A percentile compares a stretch with the other conserved stretches of the same genome.
phyloP scores from a whole-genome alignment of 2,113 vertebrate species.

The Brachyhypopomus occidentalis region DNA sequence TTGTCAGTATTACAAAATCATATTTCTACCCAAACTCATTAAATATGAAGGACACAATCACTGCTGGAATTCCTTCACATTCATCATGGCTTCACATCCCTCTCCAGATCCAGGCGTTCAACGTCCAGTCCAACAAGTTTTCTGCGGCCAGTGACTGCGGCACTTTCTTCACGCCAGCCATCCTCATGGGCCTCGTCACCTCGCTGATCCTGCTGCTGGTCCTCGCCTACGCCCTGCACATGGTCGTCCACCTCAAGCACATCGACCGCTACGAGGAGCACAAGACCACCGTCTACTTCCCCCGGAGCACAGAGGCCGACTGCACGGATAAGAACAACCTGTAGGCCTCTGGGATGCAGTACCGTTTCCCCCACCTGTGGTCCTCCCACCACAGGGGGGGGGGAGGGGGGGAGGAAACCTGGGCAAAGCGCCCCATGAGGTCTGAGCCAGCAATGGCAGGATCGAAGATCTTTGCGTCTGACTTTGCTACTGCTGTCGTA shows the following conservation, averaged over 20 bases:
- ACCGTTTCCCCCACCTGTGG: not conserved
- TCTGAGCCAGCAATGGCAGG: not conserved
- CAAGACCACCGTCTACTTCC: conserved; percentile 83
- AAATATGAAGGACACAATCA: not conserved
- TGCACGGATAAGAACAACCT: conserved; percentile 77
- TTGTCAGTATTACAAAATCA: not conserved
- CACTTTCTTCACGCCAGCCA: conserved; percentile 86
- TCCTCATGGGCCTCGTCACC: conserved; percentile 88
- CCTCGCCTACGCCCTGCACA: conserved; percentile 89
- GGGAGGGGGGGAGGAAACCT: conserved; percentile 33
- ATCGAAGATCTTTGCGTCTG: conserved; percentile 24
- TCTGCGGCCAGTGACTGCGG: conserved; percentile 85
- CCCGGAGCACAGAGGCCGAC: conserved; percentile 77
- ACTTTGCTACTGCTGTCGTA: conserved; percentile 48
- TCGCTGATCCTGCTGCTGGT: conserved; percentile 89
- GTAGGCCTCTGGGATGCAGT: conserved; percentile 44
- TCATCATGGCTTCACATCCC: conserved; percentile 24
- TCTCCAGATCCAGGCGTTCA: conserved; percentile 91
- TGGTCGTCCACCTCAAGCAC: conserved; percentile 90
- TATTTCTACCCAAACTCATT: not conserved
- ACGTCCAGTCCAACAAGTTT: conserved; percentile 84
- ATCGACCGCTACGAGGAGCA: conserved; percentile 89
- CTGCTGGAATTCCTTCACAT: not conserved
- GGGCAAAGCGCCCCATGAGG: conserved; percentile 13
- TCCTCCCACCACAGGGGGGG: conserved; percentile 25